A percentile compares a stretch with the other conserved stretches of the same genome.
phyloP scores from a whole-genome alignment of 2,888 invertebrate species.

The Lepidocyrtinus sp. region DNA sequence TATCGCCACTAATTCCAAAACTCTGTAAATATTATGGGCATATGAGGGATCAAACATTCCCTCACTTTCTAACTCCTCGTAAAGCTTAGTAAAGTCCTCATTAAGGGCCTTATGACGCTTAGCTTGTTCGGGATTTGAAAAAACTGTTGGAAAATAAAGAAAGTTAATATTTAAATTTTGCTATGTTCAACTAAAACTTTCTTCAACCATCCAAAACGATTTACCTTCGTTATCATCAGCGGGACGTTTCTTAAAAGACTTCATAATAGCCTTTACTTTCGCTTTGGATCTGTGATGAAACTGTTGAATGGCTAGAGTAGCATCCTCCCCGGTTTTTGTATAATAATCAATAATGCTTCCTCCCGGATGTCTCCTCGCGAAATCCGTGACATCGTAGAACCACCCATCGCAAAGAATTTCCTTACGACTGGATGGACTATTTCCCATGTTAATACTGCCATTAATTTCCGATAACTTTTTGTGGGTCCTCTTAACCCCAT shows the following conservation, averaged over 20 bases:
- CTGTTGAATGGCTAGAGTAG: slow-evolving; percentile 65
- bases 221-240: slow-evolving; percentile 61
- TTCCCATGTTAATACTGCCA: too few relatives aligned
- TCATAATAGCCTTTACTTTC: slow-evolving; percentile 58
- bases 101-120: slow-evolving; percentile 61
- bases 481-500: too few relatives aligned
- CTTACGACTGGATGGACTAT: too few relatives aligned
- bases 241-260: slow-evolving; percentile 60
- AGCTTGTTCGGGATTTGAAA: slow-evolving; percentile 51
- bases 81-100: slow-evolving; percentile 65
- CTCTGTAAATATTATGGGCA: slow-evolving; percentile 55
- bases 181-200: too few relatives aligned
- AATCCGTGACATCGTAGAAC: slow-evolving; percentile 64
- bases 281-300: slow-evolving; percentile 64
- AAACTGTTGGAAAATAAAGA: slow-evolving; percentile 26
- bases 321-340: slow-evolving; percentile 64
- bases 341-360: slow-evolving; percentile 67
- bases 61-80: slow-evolving; percentile 64
- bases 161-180: background rate
- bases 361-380: slow-evolving; percentile 62
- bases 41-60: slow-evolving; percentile 64
- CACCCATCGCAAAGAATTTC: slow-evolving; percentile 67
- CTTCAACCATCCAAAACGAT: background rate
- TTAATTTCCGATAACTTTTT: too few relatives aligned
- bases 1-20: slow-evolving; percentile 57